Conservation (phyloP, 2,797 vertebrate genomes). For the Tapera naevia region DNA sequence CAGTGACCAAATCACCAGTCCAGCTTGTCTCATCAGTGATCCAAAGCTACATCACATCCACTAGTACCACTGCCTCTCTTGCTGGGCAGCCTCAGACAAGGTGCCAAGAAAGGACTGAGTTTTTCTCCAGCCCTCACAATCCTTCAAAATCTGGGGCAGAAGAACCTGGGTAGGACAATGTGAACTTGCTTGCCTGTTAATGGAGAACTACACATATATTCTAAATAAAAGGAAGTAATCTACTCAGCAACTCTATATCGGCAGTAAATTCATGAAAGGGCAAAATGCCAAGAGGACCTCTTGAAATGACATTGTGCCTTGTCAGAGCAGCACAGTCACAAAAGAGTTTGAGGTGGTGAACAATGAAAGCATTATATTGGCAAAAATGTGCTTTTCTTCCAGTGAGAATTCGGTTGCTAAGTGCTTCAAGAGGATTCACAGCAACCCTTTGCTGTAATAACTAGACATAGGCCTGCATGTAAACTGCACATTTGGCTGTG, state of each 20-base stretch:
- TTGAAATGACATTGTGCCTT: background rate
- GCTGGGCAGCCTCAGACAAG: background rate
- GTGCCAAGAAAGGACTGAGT: background rate
- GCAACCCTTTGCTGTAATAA: constrained; percentile 31
- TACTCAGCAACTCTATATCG: background rate
- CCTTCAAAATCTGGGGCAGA: background rate
- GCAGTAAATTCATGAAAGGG: background rate
- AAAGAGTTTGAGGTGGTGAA: background rate
- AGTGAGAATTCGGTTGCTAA: constrained; percentile 39
- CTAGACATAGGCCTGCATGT: constrained; percentile 22
- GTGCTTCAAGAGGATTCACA: constrained; percentile 48
- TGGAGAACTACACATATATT: background rate
- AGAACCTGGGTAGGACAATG: background rate
- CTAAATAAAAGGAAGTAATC: background rate
- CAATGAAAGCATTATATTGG: constrained; percentile 2
- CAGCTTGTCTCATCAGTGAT: background rate
- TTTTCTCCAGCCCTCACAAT: background rate
- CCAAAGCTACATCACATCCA: background rate
- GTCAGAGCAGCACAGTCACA: background rate
- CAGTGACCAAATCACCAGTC: background rate
- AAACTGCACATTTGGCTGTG: constrained; percentile 35
- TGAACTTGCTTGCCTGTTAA: background rate
- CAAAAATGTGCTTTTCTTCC: constrained; percentile 44
- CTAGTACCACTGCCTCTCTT: background rate
- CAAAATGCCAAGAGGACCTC: background rate